Evolutionary conservation across 2,797 vertebrate genomes (phyloP), one percentile per base, ranked within the genome.

Genomic region (Sphaeramia orbicularis): DNA sequence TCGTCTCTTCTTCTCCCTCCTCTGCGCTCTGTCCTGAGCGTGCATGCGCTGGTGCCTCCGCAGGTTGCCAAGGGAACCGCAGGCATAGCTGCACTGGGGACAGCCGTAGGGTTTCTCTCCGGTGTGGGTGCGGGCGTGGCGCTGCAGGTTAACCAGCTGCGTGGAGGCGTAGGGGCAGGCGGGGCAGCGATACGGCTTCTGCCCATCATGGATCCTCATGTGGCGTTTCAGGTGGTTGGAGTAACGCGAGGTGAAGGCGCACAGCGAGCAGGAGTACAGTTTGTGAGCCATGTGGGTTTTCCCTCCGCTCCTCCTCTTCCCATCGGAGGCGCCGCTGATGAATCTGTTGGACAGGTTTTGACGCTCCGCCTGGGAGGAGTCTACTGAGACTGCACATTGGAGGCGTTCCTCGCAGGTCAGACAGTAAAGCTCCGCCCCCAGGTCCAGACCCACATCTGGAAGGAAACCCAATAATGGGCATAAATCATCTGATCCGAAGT

Each of bases 161-260:
- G 97, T 95, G 0, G 97, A 99, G 76, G 97, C 97, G 15, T 99
- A 99, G 9, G 95, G 90, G 70, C 97, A 99, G 83, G 94, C 94
- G 3, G 95, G 95, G 85, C 97, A 99, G 71, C 93, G 92, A 43
- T 96, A 97, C 0, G 97, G 97, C 91, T 99, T 99, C 89, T 98
- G 96, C 5, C 97, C 97, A 0, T 97, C 97, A 92, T 99, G 97
- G 14, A 94, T 99, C 87, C 96, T 95, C 97, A 98, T 98, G 93
- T 99, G 97, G 56, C 97, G 95, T 83, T 98, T 99, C 76, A 99
- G 95, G 86, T 99, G 97, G 93, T 98, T 98, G 84, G 97, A 98
- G 93, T 99, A 99, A 84, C 97, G 96, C 0, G 97, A 97, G 76
- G 94, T 92, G 90, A 99, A 99, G 89, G 94, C 64, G 90, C 97